Percentiles rank a stretch among this genome's conserved stretches.
Evolutionary conservation across 2,113 vertebrate genomes (phyloP).

Genomic region (Pardalotus punctatus): DNA sequence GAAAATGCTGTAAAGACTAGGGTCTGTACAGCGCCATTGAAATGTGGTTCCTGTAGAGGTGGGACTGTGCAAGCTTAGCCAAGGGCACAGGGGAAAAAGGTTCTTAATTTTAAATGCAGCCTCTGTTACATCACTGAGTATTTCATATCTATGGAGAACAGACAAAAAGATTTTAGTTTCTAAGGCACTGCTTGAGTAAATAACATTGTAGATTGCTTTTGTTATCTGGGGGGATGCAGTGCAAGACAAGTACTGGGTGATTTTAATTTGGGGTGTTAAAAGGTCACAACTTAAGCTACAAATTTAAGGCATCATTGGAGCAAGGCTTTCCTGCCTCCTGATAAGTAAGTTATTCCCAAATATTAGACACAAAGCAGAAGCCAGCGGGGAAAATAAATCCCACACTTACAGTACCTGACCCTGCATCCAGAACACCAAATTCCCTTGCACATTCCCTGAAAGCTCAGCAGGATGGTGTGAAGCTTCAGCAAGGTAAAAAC

Average conservation of each 20-base stretch:
- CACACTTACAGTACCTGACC: background rate
- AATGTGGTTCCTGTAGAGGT: background rate
- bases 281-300: background rate
- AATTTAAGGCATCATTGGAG: background rate
- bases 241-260: background rate
- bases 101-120: background rate
- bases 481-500: background rate
- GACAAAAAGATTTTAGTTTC: conserved; percentile 5
- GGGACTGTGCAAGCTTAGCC: background rate
- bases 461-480: background rate
- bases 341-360: background rate
- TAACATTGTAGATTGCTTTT: background rate
- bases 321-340: background rate
- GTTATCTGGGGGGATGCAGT: background rate
- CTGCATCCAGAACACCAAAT: background rate
- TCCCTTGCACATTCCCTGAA: background rate
- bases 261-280: background rate
- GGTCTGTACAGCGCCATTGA: background rate
- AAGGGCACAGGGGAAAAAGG: background rate
- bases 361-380: background rate
- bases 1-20: background rate
- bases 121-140: background rate
- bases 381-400: background rate
- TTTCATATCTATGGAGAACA: background rate
- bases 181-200: background rate